Evolutionary conservation across 1,140 invertebrate species (phyloP).

Genomic region (Popillia japonica): DNA sequence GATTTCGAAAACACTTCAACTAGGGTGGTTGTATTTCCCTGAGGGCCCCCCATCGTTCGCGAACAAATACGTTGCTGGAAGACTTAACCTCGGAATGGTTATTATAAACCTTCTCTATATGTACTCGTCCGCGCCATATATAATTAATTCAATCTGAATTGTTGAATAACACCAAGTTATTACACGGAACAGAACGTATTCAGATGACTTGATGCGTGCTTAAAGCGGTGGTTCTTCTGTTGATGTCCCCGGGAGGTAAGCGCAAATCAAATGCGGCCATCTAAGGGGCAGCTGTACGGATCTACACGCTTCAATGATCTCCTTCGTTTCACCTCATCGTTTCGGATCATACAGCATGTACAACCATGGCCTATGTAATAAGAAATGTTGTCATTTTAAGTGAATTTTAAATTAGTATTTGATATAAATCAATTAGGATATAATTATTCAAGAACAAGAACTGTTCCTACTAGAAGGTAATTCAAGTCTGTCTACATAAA

Average conservation of each 20-base stretch:
- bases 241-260: neutral
- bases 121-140: neutral
- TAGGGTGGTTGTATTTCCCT: no score
- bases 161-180: slow-evolving; percentile 10
- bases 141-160: slow-evolving; percentile 12
- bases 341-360: neutral
- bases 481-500: no score
- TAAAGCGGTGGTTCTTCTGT: neutral
- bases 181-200: slow-evolving; percentile 1
- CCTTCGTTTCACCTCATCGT: neutral
- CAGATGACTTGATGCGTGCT: slow-evolving; percentile 4
- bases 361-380: neutral
- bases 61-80: neutral
- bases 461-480: no score
- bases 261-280: neutral
- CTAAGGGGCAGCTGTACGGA: slow-evolving; percentile 1
- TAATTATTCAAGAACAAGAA: no score
- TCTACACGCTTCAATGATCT: neutral
- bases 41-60: neutral
- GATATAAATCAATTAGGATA: no score
- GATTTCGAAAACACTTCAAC: neutral
- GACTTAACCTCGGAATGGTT: neutral
- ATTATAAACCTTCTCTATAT: neutral
- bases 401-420: no score
- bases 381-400: no score